phyloP scores from a whole-genome alignment of 2,888 invertebrate genomes.

The Nipponacmea schrenckii region DNA sequence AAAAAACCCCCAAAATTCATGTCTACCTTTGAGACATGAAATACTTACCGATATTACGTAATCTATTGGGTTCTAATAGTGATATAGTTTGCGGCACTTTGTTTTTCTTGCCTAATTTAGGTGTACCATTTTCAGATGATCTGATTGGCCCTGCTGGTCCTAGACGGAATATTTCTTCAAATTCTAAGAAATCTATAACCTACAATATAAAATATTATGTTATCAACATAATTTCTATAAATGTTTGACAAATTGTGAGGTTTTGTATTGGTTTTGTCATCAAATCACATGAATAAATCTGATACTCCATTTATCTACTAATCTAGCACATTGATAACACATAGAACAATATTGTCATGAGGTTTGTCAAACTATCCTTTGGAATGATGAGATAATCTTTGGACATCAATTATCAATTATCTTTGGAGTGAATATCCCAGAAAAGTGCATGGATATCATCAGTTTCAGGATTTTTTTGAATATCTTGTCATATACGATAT shows the following conservation, averaged over 20 bases:
- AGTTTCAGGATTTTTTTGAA: no score
- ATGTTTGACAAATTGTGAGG: background rate
- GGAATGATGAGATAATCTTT: no score
- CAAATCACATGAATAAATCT: background rate
- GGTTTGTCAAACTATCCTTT: no score
- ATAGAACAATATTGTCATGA: no score
- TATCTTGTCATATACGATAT: no score
- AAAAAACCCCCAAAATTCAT: no score
- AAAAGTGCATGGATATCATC: no score
- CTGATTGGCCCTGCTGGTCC: slow-evolving; percentile 60
- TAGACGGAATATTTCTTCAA: slow-evolving; percentile 96
- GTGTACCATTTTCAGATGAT: slow-evolving; percentile 81
- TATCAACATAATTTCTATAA: background rate
- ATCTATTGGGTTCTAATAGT: slow-evolving; percentile 91
- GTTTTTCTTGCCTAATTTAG: slow-evolving; percentile 87
- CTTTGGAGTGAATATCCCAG: no score
- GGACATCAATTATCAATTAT: no score
- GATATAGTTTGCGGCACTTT: slow-evolving; percentile 92
- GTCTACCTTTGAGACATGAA: no score
- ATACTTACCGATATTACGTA: slow-evolving; percentile 73
- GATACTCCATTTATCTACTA: no score
- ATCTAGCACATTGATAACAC: no score
- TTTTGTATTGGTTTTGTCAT: background rate
- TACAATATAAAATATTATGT: slow-evolving; percentile 40
- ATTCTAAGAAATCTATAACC: slow-evolving; percentile 92